Base-by-base conservation (phyloP, 1,140 invertebrate genomes). In the Linepithema humile region DNA sequence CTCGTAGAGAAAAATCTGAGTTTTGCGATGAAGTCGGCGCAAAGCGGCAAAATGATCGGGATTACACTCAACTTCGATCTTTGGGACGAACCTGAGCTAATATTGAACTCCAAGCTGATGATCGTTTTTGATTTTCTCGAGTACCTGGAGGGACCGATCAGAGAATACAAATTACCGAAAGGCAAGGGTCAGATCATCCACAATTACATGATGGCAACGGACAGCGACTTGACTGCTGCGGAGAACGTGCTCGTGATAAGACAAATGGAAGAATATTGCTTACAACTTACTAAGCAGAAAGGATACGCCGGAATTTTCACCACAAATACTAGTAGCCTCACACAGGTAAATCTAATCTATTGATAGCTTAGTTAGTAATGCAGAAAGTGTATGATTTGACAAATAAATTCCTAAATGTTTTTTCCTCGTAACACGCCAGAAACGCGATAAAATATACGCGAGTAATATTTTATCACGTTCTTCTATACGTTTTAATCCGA, bases 151-250 rank as follows among this genome's bases (percentile, higher is more conserved):
- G 95, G 95, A 17, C 96, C 97, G 2, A 95, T 98, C 48, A 95
- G 96, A 75, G 96, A 96, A 50, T 94, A 93, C 17, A 94, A 95
- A 85, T 90, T 97, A 20, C 96, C 96, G 0, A 93, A 95, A 83
- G 96, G 96, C 12, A 95, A 95, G 91, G 97, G 97, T 15, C 95
- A 96, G 90, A 95, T 98, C 57, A 94, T 98, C 0, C 97, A 98
- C 90, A 96, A 96, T n/a, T 97, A 97, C 88, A 98, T 98, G 97
- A 97, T 98, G 97, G 96, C 96, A 3, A 98, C 97, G 0, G 95
- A 95, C 75, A 93, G 95, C 29, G 92, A 95, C 0, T 90, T 98
- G 35, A 95, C 93, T 75, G 87, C 96, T 0, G 95, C 95, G 67
- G 97, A 98, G 87, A 98, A 98, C 92, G 96, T 98, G 4, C 94